A percentile compares a stretch with the other conserved stretches of the same genome.
Evolutionary conservation across 1,140 invertebrate species (phyloP).

Genomic region (Holotrichia oblita): DNA sequence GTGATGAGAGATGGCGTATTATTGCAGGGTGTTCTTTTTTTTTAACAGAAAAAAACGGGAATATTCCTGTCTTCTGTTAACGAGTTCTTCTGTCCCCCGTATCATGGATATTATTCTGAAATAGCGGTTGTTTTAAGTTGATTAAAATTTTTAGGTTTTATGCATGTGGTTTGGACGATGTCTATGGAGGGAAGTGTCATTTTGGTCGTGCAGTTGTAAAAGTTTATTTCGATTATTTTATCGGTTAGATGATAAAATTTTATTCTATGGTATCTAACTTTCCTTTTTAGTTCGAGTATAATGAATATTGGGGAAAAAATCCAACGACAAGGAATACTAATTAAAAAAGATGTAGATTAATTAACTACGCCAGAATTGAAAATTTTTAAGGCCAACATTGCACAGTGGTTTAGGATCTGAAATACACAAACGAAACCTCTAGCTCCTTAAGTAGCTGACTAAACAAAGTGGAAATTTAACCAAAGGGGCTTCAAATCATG

Average conservation of each 20-base stretch:
- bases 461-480: too few species aligned
- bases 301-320: too few species aligned
- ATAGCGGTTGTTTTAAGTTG: constrained; percentile 14
- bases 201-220: neutral
- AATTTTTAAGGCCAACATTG: too few species aligned
- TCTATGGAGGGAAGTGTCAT: neutral
- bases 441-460: too few species aligned
- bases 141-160: constrained; percentile 34
- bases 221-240: constrained; percentile 7
- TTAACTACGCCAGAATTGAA: too few species aligned
- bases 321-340: too few species aligned
- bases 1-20: neutral
- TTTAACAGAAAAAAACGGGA: neutral
- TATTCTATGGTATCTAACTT: neutral
- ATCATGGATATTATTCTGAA: neutral
- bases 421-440: too few species aligned
- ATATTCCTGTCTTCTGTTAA: neutral
- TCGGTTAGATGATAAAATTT: constrained; percentile 16
- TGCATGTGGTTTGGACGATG: neutral
- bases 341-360: too few species aligned
- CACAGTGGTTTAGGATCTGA: too few species aligned
- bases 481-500: too few species aligned
- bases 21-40: neutral
- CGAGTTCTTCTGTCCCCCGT: neutral
- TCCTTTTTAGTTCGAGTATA: too few species aligned